These are phyloP conservation scores for Agrypnia vestita DNA, from an alignment of 1,140 invertebrate genomes.

Conservation along the genomic window DNA sequence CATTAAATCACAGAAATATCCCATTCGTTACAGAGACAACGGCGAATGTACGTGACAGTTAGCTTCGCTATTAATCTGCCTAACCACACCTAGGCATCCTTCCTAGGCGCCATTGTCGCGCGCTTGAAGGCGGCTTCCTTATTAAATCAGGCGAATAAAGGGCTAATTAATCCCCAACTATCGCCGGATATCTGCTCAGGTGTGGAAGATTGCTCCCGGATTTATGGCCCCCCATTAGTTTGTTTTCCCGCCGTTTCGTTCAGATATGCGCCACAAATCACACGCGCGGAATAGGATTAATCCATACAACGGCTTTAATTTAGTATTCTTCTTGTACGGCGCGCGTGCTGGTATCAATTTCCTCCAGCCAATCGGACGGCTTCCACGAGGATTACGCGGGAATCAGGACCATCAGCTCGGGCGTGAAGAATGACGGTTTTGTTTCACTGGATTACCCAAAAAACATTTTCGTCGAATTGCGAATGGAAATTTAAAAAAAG, in stretches of 20 bases:
- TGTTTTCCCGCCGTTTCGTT: conserved; percentile 11
- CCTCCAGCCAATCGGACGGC: conserved; percentile 7
- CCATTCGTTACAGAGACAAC: neutral
- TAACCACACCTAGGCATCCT: neutral
- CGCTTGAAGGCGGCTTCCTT: conserved; percentile 1
- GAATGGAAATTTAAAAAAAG: no score
- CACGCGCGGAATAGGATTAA: conserved; percentile 17
- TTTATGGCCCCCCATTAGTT: conserved; percentile 33
- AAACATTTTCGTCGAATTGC: no score
- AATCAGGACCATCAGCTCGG: no score
- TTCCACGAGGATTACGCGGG: no score
- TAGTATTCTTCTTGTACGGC: conserved; percentile 19
- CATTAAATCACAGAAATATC: conserved; percentile 8
- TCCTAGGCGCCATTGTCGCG: neutral
- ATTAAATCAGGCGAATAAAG: conserved; percentile 33
- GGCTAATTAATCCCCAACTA: conserved; percentile 7
- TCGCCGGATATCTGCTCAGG: conserved; percentile 3
- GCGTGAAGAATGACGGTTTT: no score
- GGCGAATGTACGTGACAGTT: neutral
- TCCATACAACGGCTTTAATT: conserved; percentile 32
- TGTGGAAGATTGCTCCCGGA: conserved; percentile 34
- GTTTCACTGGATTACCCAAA: no score
- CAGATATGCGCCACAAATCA: conserved; percentile 26
- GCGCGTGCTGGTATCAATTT: conserved; percentile 37
- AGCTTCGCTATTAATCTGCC: conserved; percentile 15